Evolutionary conservation across 2,797 vertebrate genomes (phyloP), one percentile per base, ranked within the genome.

Genomic region (Ceryle rudis): DNA sequence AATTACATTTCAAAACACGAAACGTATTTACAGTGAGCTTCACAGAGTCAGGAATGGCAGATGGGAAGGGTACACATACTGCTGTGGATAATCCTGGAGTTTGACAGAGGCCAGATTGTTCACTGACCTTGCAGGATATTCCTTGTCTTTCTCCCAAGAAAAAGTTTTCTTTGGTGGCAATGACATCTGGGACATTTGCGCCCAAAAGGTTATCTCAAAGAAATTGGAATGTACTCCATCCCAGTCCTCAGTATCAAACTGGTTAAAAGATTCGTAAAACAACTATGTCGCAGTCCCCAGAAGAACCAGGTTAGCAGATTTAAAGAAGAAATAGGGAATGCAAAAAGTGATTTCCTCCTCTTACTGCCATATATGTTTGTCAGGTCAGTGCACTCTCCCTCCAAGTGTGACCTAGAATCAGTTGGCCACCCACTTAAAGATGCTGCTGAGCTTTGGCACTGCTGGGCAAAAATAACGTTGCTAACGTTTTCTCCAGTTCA

Each of bases 1-100:
- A 96, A 90, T 97, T 95, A 90, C 88, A 89, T 97, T 97, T 96
- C 73, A 92, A 97, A 97, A 92, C 62, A 96, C 41, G 52, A 88
- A 96, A 82, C 64, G 86, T 96, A 95, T 97, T 96, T 95, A 90
- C 83, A 81, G 77, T 10, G 74, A 96, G 93, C 84, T 90, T 95
- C 94, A 73, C 82, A 23, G 78, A 89, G 54, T 86, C 37, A 65
- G 90, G 91, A 90, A 88, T 92, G 93, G 95, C 96, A 97, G 95
- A 97, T 96, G 97, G 93, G 75, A 95, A 96, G 88, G 90, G 81
- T 83, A 42, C 65, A 51, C 69, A 72, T 16, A 51, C 37, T 88
- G 83, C 86, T 88, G n/a, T 66, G 81, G 90, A 86, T 97, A 93
- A 95, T 96, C 92, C 93, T 49, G 60, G 91, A 92, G 86, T 88